These are phyloP conservation scores for Petrolisthes manimaculis DNA, from an alignment of 2,888 invertebrate genomes.

Conservation along the genomic window DNA sequence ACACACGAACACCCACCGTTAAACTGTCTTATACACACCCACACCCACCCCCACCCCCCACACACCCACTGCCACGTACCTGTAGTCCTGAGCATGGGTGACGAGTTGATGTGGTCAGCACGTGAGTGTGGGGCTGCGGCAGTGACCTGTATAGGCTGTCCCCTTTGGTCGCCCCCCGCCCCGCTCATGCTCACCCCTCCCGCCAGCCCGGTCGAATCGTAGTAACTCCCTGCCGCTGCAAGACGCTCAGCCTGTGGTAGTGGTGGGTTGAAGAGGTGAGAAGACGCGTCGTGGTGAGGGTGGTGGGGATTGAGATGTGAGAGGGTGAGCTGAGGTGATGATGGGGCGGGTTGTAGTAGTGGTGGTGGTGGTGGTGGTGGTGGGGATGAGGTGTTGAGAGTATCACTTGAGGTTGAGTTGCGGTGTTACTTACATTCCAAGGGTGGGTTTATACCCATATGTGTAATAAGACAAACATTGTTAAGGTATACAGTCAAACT, in stretches of 20 bases:
- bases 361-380: neutral
- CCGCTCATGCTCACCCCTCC: slow-evolving; percentile 61
- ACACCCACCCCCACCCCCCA: neutral
- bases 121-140: slow-evolving; percentile 61
- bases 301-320: neutral
- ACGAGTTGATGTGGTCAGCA: slow-evolving; percentile 62
- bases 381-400: neutral
- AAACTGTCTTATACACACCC: neutral
- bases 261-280: slow-evolving; percentile 19
- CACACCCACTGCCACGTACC: slow-evolving; percentile 16
- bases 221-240: slow-evolving; percentile 62
- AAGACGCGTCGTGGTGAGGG: neutral
- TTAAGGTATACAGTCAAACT: no score
- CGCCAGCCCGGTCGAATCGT: slow-evolving; percentile 59
- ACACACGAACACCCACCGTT: neutral
- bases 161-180: slow-evolving; percentile 52
- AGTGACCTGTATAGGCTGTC: slow-evolving; percentile 57
- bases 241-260: slow-evolving; percentile 60
- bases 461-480: no score
- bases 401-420: neutral
- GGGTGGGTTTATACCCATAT: no score
- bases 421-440: neutral
- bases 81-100: slow-evolving; percentile 65
- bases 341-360: neutral
- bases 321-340: neutral